Percentiles rank a stretch among this genome's conserved stretches.
phyloP scores from a whole-genome alignment of 1,140 invertebrate genomes.

The Phthorimaea operculella region DNA sequence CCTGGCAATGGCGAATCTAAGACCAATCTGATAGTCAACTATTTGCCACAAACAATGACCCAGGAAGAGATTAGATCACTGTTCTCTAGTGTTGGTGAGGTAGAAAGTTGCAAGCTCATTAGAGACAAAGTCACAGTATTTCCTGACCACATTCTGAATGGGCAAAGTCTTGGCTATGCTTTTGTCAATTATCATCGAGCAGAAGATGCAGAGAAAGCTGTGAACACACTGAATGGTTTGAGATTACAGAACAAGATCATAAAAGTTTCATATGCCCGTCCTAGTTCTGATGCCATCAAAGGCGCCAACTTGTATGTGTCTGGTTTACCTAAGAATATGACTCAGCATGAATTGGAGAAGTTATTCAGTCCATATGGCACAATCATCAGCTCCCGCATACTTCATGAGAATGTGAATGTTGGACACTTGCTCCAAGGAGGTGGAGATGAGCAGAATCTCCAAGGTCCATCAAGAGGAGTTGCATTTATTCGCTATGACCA shows the following conservation, averaged over 20 bases:
- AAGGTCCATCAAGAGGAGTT: slow-evolving; percentile 70
- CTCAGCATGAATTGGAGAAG: slow-evolving; percentile 85
- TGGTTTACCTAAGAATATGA: slow-evolving; percentile 87
- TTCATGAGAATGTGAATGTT: slow-evolving; percentile 87
- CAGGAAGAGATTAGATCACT: slow-evolving; percentile 89
- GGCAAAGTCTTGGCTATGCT: slow-evolving; percentile 90
- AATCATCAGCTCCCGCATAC: slow-evolving; percentile 89
- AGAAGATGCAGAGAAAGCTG: slow-evolving; percentile 88
- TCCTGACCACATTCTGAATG: slow-evolving; percentile 69
- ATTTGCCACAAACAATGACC: slow-evolving; percentile 92
- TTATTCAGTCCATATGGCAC: slow-evolving; percentile 84
- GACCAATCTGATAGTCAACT: slow-evolving; percentile 92
- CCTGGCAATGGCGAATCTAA: slow-evolving; percentile 71
- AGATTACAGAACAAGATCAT: slow-evolving; percentile 91
- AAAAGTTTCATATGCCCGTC: slow-evolving; percentile 91
- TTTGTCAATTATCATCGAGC: slow-evolving; percentile 88
- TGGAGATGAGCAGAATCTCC: slow-evolving; percentile 50
- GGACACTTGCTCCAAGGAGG: slow-evolving; percentile 57
- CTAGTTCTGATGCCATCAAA: slow-evolving; percentile 89
- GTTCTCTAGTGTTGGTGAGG: slow-evolving; percentile 88
- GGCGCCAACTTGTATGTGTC: slow-evolving; percentile 91
- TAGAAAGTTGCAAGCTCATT: slow-evolving; percentile 92
- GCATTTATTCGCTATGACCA: slow-evolving; percentile 73
- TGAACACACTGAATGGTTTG: slow-evolving; percentile 86
- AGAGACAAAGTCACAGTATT: slow-evolving; percentile 87